A percentile compares a stretch with the other conserved stretches of the same genome.
Evolutionary conservation across 2,888 invertebrate genomes (phyloP).

Genomic region (Archaeoteleia sp.): DNA sequence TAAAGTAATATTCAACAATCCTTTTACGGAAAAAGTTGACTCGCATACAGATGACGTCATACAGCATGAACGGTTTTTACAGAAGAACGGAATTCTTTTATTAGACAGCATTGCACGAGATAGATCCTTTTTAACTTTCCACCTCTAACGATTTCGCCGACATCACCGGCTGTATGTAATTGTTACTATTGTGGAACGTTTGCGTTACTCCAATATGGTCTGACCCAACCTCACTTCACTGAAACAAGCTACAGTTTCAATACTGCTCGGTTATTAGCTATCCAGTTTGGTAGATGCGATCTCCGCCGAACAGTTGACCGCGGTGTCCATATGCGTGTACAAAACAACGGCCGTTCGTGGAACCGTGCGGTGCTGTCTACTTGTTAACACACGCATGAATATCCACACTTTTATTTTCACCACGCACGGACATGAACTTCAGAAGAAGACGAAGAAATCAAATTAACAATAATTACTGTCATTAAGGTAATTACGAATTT

Average conservation of each 20-base stretch:
- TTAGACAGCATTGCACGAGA: not conserved
- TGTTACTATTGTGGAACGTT: conserved; percentile 52
- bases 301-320: conserved; percentile 51
- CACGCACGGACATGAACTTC: too few species aligned
- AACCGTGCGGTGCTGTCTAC: conserved; percentile 11
- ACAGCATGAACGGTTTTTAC: not conserved
- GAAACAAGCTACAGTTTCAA: conserved; percentile 63
- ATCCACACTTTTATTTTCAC: too few species aligned
- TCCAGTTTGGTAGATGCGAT: conserved; percentile 61
- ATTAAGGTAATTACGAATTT: too few species aligned
- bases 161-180: conserved; percentile 50
- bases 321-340: conserved; percentile 24
- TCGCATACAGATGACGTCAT: too few species aligned
- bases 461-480: too few species aligned
- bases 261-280: conserved; percentile 61
- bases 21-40: too few species aligned
- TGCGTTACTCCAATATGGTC: conserved; percentile 60
- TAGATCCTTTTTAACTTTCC: not conserved
- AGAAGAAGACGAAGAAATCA: too few species aligned
- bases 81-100: not conserved
- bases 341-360: conserved; percentile 39
- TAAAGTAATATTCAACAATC: too few species aligned
- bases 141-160: conserved; percentile 16
- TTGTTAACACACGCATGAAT: conserved; percentile 28
- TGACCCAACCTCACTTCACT: conserved; percentile 55